Evolutionary conservation across 2,888 invertebrate species (phyloP).

Genomic region (Caenorhabditis japonica): DNA sequence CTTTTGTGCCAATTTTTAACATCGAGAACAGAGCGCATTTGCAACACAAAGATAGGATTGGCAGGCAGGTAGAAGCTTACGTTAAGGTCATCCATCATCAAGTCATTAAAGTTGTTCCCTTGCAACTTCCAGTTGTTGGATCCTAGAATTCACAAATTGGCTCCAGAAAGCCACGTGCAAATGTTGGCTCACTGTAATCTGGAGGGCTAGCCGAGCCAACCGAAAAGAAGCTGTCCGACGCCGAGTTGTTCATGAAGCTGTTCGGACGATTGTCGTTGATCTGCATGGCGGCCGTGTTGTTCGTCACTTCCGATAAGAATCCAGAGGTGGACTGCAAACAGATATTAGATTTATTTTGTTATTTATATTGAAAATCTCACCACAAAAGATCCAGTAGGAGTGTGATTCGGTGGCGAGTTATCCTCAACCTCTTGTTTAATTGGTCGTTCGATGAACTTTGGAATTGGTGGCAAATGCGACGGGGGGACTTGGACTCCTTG

Average conservation of each 20-base stretch:
- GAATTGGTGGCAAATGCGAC: slow-evolving; percentile 59
- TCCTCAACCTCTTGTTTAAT: slow-evolving; percentile 77
- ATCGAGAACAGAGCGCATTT: too few species aligned
- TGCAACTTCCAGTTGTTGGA: slow-evolving; percentile 48
- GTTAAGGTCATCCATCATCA: slow-evolving; percentile 74
- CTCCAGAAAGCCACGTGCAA: slow-evolving; percentile 45
- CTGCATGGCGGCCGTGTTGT: slow-evolving; percentile 74
- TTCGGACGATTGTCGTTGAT: slow-evolving; percentile 57
- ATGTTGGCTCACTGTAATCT: slow-evolving; percentile 60
- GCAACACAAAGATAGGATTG: background rate
- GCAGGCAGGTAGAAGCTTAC: slow-evolving; percentile 18
- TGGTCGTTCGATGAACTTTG: slow-evolving; percentile 58
- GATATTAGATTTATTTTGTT: background rate
- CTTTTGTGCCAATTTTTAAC: background rate
- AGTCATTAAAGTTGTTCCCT: slow-evolving; percentile 62
- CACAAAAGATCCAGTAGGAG: slow-evolving; percentile 70
- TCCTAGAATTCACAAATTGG: slow-evolving; percentile 43
- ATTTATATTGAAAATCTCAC: slow-evolving; percentile 24
- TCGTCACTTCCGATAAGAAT: slow-evolving; percentile 74
- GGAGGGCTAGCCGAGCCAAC: slow-evolving; percentile 65
- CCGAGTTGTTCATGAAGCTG: slow-evolving; percentile 50
- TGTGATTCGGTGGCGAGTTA: slow-evolving; percentile 68
- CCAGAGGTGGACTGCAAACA: slow-evolving; percentile 61
- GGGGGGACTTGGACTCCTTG: slow-evolving; percentile 73
- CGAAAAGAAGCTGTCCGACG: slow-evolving; percentile 65